Conservation (phyloP, 2,113 vertebrate species). For the Athene noctua region DNA sequence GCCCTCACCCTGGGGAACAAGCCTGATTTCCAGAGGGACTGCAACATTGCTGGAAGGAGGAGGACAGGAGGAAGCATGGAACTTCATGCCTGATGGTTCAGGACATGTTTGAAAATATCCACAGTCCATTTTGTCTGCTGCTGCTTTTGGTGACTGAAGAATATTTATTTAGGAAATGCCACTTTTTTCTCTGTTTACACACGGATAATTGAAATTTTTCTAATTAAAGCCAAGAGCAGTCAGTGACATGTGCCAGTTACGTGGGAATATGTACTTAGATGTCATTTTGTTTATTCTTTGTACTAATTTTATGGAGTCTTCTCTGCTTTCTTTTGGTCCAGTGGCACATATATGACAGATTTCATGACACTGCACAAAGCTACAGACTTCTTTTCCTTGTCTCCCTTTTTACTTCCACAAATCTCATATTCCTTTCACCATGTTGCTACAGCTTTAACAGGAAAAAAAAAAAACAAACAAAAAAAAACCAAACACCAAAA, state of each 20-base stretch:
- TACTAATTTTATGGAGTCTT: background rate
- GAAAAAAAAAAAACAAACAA: background rate
- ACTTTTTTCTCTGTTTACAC: background rate
- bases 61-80: background rate
- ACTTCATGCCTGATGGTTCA: background rate
- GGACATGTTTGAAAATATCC: background rate
- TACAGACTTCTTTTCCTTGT: background rate
- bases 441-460: background rate
- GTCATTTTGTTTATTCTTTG: background rate
- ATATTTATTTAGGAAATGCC: background rate
- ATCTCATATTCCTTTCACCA: background rate
- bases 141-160: background rate
- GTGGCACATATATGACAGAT: background rate
- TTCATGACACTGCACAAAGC: background rate
- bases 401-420: background rate
- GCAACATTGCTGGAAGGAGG: background rate
- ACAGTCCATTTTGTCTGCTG: background rate
- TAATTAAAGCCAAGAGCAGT: background rate
- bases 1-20: background rate
- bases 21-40: background rate
- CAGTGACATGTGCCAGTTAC: background rate
- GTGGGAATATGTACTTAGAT: background rate
- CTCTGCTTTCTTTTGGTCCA: background rate
- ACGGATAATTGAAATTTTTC: background rate
- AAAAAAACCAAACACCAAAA: background rate